Evolutionary conservation across 1,140 invertebrate species (phyloP), one percentile per base, ranked within the genome.

Genomic region (Penaeus japonicus): DNA sequence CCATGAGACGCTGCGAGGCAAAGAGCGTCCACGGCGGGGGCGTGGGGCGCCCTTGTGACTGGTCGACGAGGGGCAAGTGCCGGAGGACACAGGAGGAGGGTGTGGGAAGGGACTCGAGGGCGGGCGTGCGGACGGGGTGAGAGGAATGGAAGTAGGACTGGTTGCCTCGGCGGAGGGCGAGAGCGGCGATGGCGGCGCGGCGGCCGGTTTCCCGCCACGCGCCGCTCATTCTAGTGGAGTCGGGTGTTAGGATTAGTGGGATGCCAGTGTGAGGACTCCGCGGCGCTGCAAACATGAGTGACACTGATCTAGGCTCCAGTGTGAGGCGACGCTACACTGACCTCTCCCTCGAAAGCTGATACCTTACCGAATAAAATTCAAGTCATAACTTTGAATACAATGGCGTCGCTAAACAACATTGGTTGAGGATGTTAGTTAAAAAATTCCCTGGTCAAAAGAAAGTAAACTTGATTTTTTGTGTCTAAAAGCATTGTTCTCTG

Each of bases 231-330:
- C n/a, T 47, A 78, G 80, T 77, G 54, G 70, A 30, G 59, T 32
- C 27, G 32, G 24, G 47, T 20, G 22, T 24, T 24, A 81, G 18
- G 24, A 22, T 18, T 24, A 47, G 47, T 55, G 24, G 85, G 32
- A 77, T 35, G 47, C 75, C 4, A 17, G 22, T 10, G 24, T n/a
- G 17, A 32, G 12, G 35, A 47, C 1, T 22, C n/a, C n/a, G 65
- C 80, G 10, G 47, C 15, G 47, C 47, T 47, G 10, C 47, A 83
- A 88, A 83, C 80, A 88, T 88, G 87, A 88, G 80, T 88, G 80
- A 88, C 27, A 57, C 39, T 35, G 87, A 88, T 22, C 10, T 55
- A 24, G 24, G 53, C 39, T 77, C 65, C 18, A 83, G 80, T 77
- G 81, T 78, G 20, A 82, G 55, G 30, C 82, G 86, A 22, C 82